Evolutionary conservation across 2,797 vertebrate genomes (phyloP).

Genomic region (Sitta carolinensis): DNA sequence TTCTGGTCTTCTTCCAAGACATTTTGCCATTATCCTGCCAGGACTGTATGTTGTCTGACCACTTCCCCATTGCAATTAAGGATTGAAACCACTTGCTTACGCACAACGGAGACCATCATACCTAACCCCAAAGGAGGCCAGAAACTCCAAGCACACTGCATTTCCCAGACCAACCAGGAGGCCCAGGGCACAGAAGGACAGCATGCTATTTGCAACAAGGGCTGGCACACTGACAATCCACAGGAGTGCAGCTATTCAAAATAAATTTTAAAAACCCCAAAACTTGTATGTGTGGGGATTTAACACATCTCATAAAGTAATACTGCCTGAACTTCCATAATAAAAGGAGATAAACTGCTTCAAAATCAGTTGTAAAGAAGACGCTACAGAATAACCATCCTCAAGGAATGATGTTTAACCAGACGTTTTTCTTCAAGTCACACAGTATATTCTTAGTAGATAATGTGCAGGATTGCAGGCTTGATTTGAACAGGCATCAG

Average conservation of each 20-base stretch:
- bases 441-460: not conserved
- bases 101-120: constrained; percentile 80
- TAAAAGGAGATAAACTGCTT: not conserved
- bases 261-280: not conserved
- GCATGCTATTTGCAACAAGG: constrained; percentile 40
- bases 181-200: constrained; percentile 61
- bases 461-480: not conserved
- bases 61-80: constrained; percentile 83
- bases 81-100: constrained; percentile 84
- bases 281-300: not conserved
- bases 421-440: not conserved
- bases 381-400: rapidly evolving
- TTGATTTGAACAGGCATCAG: not conserved
- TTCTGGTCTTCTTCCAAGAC: constrained; percentile 72
- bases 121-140: constrained; percentile 79
- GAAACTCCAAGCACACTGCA: constrained; percentile 74
- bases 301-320: not conserved
- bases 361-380: not conserved
- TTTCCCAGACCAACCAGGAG: constrained; percentile 70
- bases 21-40: constrained; percentile 73
- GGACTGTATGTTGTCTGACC: constrained; percentile 79
- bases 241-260: constrained; percentile 17
- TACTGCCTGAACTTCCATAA: not conserved
- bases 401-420: not conserved
- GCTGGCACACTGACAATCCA: constrained; percentile 48